Base-by-base conservation (phyloP, 2,797 vertebrate genomes). In the Pampus argenteus region DNA sequence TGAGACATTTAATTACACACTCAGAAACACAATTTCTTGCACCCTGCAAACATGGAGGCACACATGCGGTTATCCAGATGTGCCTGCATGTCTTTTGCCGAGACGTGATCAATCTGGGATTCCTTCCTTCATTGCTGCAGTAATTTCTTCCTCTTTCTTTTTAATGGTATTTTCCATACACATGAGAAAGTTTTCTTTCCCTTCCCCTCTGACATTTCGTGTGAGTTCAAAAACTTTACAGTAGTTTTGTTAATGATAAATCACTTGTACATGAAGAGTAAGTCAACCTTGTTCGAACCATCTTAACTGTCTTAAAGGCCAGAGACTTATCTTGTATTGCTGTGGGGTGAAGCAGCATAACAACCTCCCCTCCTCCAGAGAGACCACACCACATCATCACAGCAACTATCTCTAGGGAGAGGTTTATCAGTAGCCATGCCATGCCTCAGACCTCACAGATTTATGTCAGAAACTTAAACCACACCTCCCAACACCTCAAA, bases 1-100 rank as follows among this genome's bases (percentile, higher is more conserved):
- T 75, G 50, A 77, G 83, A 49, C 56, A 52, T 86, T 86, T 87
- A 71, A 87, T 86, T 67, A 71, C 75, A 69, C 77, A 58, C 55
- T 52, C 57, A 22, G 47, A 50, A 76, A 66, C 55, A 81, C 66
- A 67, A 52, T 75, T 76, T 78, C 55, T 64, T 58, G 38, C 74
- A 9, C 67, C 56, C 64, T 74, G n/a, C 51, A 75, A 49, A 80
- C 5, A 26, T 71, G 69, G 23, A 73, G 47, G 62, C 72, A 76
- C 76, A 86, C 61, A 86, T 83, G 63, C 79, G 74, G 68, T 66
- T 51, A 59, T 64, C 71, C 69, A 82, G 26, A 73, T 86, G 80
- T 62, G 68, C 54, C 56, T 17, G 56, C 74, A 52, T n/a, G n/a
- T n/a, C 64, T 59, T 65, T 45, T 47, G 48, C 50, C 66, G 50